Evolutionary conservation across 2,888 invertebrate species (phyloP).

Genomic region (Nesidiocoris tenuis): DNA sequence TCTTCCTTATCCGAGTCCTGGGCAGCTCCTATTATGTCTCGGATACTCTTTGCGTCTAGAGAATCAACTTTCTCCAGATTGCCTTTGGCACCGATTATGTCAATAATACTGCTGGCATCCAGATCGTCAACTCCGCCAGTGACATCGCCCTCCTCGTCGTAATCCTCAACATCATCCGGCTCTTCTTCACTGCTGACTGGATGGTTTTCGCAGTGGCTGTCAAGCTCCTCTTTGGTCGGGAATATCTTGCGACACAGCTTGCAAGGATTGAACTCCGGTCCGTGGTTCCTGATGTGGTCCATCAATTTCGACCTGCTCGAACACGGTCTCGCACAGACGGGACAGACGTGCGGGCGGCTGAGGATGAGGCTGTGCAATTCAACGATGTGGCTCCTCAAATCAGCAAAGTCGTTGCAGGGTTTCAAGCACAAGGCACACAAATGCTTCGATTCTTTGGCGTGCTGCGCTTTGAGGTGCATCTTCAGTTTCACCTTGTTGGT

Average conservation of each 20-base stretch:
- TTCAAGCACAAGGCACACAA: constrained; percentile 62
- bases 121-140: constrained; percentile 45
- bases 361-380: constrained; percentile 58
- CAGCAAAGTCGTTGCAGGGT: constrained; percentile 60
- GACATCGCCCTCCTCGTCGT: constrained; percentile 32
- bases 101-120: constrained; percentile 44
- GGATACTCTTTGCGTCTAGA: constrained; percentile 43
- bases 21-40: constrained; percentile 46
- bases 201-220: constrained; percentile 56
- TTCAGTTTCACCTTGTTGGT: constrained; percentile 62
- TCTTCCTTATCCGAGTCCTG: constrained; percentile 47
- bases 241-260: constrained; percentile 63
- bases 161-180: constrained; percentile 44
- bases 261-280: constrained; percentile 61
- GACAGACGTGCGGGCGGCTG: constrained; percentile 59
- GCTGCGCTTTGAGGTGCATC: constrained; percentile 61
- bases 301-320: constrained; percentile 63
- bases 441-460: constrained; percentile 60
- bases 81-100: constrained; percentile 45
- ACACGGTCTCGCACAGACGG: constrained; percentile 63
- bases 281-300: constrained; percentile 63
- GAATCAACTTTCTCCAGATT: constrained; percentile 45
- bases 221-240: constrained; percentile 58
- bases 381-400: constrained; percentile 60
- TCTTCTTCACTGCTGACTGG: constrained; percentile 50